Conservation (phyloP, 2,888 invertebrate species). For the Ernsta delagoae region DNA sequence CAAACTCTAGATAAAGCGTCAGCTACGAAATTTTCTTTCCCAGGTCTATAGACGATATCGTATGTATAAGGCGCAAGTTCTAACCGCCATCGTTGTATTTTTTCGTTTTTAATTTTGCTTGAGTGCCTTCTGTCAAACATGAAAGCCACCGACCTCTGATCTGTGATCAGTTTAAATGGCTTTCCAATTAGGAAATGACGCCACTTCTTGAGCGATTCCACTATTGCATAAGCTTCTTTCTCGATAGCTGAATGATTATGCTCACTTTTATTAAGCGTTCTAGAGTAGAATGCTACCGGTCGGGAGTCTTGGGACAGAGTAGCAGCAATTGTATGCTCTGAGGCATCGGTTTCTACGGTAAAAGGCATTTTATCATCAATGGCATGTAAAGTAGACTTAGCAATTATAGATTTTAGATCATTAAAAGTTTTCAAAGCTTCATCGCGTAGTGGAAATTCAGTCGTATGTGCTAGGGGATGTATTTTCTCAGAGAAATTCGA, state of each 20-base stretch:
- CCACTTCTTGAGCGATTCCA: slow-evolving; percentile 26
- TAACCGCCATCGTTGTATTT: slow-evolving; percentile 41
- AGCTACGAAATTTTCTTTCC: slow-evolving; percentile 40
- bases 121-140: slow-evolving; percentile 36
- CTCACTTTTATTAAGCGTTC: neutral
- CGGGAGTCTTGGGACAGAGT: neutral
- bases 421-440: neutral
- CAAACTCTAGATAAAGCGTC: slow-evolving; percentile 41
- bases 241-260: slow-evolving; percentile 3
- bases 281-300: slow-evolving; percentile 10
- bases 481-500: slow-evolving; percentile 6
- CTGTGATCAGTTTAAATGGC: slow-evolving; percentile 31
- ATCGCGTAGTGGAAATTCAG: neutral
- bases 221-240: slow-evolving; percentile 9
- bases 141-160: slow-evolving; percentile 41
- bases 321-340: slow-evolving; percentile 1
- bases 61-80: slow-evolving; percentile 42
- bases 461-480: neutral
- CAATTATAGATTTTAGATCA: slow-evolving; percentile 3
- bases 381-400: neutral
- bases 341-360: slow-evolving; percentile 8
- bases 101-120: slow-evolving; percentile 42
- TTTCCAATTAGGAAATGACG: slow-evolving; percentile 33
- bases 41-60: slow-evolving; percentile 44
- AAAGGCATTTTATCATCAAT: slow-evolving; percentile 6